Evolutionary conservation across 2,797 vertebrate genomes (phyloP).

Genomic region (Sebastes jordani): DNA sequence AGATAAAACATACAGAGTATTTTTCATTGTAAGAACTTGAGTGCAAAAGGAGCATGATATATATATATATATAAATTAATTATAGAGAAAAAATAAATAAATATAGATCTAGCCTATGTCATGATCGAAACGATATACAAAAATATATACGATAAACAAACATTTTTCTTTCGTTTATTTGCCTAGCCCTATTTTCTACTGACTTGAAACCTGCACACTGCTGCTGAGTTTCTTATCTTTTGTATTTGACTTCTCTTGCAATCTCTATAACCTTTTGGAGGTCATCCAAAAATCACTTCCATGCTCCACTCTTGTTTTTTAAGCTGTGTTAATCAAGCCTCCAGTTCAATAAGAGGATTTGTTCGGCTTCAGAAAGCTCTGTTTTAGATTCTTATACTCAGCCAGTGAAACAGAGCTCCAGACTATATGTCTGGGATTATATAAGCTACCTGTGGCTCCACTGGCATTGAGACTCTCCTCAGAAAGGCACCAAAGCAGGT

Average conservation of each 20-base stretch:
- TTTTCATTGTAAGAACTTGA: too few relatives aligned
- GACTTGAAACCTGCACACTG: not conserved
- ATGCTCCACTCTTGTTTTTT: constrained; percentile 15
- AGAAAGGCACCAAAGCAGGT: constrained; percentile 25
- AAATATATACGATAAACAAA: too few relatives aligned
- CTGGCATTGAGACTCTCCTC: not conserved
- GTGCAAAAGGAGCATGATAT: too few relatives aligned
- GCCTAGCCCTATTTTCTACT: too few relatives aligned
- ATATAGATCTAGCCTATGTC: not conserved
- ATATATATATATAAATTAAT: too few relatives aligned
- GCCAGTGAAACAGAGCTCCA: constrained; percentile 36
- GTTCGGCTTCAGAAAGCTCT: constrained; percentile 50
- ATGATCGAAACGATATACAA: accelerated
- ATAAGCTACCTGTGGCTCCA: constrained; percentile 30
- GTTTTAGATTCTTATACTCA: constrained; percentile 41
- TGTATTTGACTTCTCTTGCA: not conserved
- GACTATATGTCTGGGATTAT: constrained; percentile 37
- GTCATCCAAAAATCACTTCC: constrained; percentile 7
- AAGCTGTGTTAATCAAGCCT: constrained; percentile 27
- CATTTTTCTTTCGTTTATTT: too few relatives aligned
- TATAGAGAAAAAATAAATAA: too few relatives aligned
- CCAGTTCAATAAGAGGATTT: constrained; percentile 50
- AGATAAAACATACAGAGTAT: too few relatives aligned
- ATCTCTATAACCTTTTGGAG: constrained; percentile 21
- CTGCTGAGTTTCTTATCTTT: not conserved